Evolutionary conservation across 2,797 vertebrate species (phyloP), one percentile per base, ranked within the genome.

Genomic region (Anomalospiza imberbis): DNA sequence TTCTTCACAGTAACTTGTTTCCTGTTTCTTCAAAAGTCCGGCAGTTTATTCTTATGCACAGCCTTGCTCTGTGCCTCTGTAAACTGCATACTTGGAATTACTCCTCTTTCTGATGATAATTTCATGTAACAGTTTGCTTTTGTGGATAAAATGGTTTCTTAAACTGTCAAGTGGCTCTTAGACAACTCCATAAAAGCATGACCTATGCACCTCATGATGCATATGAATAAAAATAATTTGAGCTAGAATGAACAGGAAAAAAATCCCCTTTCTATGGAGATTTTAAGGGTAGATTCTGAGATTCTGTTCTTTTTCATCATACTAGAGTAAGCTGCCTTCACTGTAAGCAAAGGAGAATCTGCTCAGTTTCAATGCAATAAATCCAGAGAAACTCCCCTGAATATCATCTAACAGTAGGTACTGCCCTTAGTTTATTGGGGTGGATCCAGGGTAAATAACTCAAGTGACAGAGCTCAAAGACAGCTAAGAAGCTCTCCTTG

Each of bases 111-210:
- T 70, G 48, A 76, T 76, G 36, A 70, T 78, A 91, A 24, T 50
- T 88, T 72, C 18, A 65, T 93, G 57, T 48, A 93, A 83, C 50
- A 88, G 60, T 75, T 91, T 86, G 73, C 70, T 92, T 93, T 60
- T 88, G 89, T 84, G 79, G 91, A 65, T 60, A 91, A 89, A 95
- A 94, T 58, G 61, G 84, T 93, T 93, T 88, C 78, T 91, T 88
- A 86, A 70, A 54, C 70, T 86, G 76, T 92, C 78, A 57, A 68
- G 47, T 68, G 42, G 14, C 89, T 70, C 85, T 86, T 25, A 70
- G 44, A 66, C 36, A 48, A 36, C 76, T 82, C 63, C 55, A 61
- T 84, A 94, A 91, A 79, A 78, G 66, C 0, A 3, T 76, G 87
- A 93, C 85, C 85, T 76, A 48, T 79, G 51, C 48, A 79, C 74